phyloP scores from a whole-genome alignment of 1,140 invertebrate genomes.

The Lamellibrachia luymesi region DNA sequence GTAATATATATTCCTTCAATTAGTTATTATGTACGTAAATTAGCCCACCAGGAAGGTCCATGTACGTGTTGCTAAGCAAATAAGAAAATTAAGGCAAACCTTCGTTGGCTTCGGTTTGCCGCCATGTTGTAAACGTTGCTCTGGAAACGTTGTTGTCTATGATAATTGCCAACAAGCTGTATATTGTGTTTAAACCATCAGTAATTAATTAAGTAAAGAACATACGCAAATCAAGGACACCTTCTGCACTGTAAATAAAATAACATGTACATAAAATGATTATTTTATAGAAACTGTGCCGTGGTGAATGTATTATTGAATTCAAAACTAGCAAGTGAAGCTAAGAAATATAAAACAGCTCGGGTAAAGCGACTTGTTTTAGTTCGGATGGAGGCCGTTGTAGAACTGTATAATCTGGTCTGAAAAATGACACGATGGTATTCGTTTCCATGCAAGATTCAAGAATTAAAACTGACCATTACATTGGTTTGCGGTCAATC shows the following conservation, averaged over 20 bases:
- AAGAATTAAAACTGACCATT: background rate
- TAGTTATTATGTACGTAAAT: background rate
- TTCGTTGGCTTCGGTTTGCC: background rate
- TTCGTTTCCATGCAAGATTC: conserved; percentile 4
- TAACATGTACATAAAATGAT: background rate
- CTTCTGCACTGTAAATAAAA: background rate
- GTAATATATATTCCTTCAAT: background rate
- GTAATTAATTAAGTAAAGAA: background rate
- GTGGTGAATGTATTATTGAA: background rate
- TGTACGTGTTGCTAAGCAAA: background rate
- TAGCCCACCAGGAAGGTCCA: background rate
- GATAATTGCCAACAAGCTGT: background rate
- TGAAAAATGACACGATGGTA: background rate
- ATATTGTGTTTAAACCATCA: background rate
- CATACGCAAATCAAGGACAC: background rate
- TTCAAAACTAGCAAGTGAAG: background rate
- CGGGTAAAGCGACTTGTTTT: background rate
- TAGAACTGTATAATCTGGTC: background rate
- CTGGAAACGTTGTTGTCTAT: background rate
- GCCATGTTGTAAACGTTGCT: conserved; percentile 4
- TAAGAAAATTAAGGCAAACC: background rate
- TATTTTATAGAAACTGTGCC: background rate
- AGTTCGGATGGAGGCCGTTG: background rate
- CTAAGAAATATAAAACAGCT: background rate
- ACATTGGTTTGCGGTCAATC: conserved; percentile 14